A percentile compares a stretch with the other conserved stretches of the same genome.
Conservation (phyloP, 2,888 invertebrate genomes). For the Microctonus aethiopoides region DNA sequence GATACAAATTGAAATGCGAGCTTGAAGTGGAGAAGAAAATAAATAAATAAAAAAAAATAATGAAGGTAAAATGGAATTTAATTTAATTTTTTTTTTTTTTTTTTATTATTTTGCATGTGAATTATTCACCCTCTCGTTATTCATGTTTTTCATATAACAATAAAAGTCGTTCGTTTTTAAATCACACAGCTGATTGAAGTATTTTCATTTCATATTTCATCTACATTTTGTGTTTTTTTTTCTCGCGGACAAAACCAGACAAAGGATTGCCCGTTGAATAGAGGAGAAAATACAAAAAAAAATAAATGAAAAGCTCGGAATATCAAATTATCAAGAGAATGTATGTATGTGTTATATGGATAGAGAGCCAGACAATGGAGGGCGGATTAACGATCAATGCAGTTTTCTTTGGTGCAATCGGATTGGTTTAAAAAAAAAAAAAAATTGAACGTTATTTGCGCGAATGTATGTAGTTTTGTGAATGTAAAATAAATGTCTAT, state of each 20-base stretch:
- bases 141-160: background rate
- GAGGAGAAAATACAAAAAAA: background rate
- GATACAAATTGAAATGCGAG: background rate
- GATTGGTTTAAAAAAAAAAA: slow-evolving; percentile 2
- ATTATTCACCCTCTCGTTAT: background rate
- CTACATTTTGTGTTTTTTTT: background rate
- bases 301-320: slow-evolving; percentile 7
- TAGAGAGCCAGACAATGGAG: slow-evolving; percentile 25
- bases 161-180: background rate
- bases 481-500: background rate
- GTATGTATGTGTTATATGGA: background rate
- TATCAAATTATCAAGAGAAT: slow-evolving; percentile 31
- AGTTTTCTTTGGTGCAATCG: slow-evolving; percentile 27
- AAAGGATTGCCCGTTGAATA: slow-evolving; percentile 19
- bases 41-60: background rate
- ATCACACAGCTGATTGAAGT: slow-evolving; percentile 13
- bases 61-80: no score
- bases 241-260: background rate
- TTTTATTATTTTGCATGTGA: background rate
- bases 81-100: no score
- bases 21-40: no score
- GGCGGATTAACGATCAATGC: slow-evolving; percentile 33
- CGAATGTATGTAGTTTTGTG: background rate
- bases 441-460: background rate
- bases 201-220: slow-evolving; percentile 11